These are phyloP conservation scores for Tridacna crocea DNA, from an alignment of 2,888 invertebrate species.

Conservation along the genomic window DNA sequence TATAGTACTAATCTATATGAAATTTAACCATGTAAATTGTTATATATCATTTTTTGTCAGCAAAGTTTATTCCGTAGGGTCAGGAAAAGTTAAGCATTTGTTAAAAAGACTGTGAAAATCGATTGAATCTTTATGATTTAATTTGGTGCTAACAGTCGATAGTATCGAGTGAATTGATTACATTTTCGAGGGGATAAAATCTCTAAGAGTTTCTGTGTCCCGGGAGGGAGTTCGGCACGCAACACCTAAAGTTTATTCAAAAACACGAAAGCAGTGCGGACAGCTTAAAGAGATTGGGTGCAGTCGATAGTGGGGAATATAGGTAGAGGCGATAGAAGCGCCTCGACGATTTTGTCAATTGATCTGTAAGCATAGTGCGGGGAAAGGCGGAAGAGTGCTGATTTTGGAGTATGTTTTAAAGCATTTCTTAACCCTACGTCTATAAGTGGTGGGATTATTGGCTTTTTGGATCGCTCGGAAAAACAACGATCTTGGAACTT, in stretches of 20 bases:
- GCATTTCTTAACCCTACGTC: constrained; percentile 19
- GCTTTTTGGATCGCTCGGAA: constrained; percentile 17
- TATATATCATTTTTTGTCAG: too few relatives aligned
- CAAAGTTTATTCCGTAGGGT: too few relatives aligned
- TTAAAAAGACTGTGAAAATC: too few relatives aligned
- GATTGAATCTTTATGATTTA: too few relatives aligned
- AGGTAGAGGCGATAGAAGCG: constrained; percentile 16
- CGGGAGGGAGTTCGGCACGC: background rate
- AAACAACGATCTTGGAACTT: constrained; percentile 14
- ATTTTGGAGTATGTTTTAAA: constrained; percentile 34
- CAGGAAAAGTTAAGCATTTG: too few relatives aligned
- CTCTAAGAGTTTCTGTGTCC: background rate
- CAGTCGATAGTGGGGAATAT: constrained; percentile 18
- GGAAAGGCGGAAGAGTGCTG: constrained; percentile 21
- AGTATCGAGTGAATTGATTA: too few relatives aligned
- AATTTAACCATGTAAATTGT: too few relatives aligned
- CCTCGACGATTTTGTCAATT: constrained; percentile 28
- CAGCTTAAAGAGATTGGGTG: background rate
- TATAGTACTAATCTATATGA: too few relatives aligned
- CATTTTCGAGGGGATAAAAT: too few relatives aligned
- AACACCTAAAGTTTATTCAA: background rate
- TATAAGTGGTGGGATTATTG: constrained; percentile 21
- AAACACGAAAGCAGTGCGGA: background rate
- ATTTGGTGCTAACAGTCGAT: too few relatives aligned
- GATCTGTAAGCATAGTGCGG: constrained; percentile 26